Base-by-base conservation (phyloP, 2,888 invertebrate genomes). In the Phaonia tiefii region DNA sequence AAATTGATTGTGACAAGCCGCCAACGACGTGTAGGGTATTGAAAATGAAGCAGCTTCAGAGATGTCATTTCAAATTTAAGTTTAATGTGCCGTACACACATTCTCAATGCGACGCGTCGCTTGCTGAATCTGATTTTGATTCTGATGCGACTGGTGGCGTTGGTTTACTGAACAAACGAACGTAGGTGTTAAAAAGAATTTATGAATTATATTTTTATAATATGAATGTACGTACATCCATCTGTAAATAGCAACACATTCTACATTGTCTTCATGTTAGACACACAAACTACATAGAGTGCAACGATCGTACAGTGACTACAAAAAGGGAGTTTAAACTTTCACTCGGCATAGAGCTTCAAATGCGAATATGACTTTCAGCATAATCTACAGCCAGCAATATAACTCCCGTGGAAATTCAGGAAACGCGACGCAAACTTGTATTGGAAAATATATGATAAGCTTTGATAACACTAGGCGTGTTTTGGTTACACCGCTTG, bases 191-290 rank as follows among this genome's bases (percentile, higher is more conserved):
- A 69, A 77, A 74, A 82, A 75, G 82, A 77, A 82, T 80, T 82
- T 79, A 77, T 82, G 79, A 80, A 79, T 83, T 77, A 79, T 80
- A 83, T 80, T 78, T 79, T 79, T 79, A 71, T 79, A 74, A 76
- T 74, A 73, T 67, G 73, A 26, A 67, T 66, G 44, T 46, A 58
- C n/a, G 54, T 3, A 15, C 65, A 31, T 31, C 60, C 63, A 79
- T 79, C 67, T 31, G 31, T 31, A 31, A 31, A 8, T 79, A 63
- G 56, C 56, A 51, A 39, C 54, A 74, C 20, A 49, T 26, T 42
- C 17, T 10, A 49, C 15, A 44, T 60, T 17, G 31, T 39, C 17
- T 26, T 10, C 72, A 25, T 31, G 17, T 31, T 31, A 31, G 31
- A 31, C 31, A 31, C 8, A 31, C 31, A 8, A 31, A 8, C 31